A percentile compares a stretch with the other conserved stretches of the same genome.
Evolutionary conservation across 2,113 vertebrate species (phyloP).

Genomic region (Sapayoa aenigma): DNA sequence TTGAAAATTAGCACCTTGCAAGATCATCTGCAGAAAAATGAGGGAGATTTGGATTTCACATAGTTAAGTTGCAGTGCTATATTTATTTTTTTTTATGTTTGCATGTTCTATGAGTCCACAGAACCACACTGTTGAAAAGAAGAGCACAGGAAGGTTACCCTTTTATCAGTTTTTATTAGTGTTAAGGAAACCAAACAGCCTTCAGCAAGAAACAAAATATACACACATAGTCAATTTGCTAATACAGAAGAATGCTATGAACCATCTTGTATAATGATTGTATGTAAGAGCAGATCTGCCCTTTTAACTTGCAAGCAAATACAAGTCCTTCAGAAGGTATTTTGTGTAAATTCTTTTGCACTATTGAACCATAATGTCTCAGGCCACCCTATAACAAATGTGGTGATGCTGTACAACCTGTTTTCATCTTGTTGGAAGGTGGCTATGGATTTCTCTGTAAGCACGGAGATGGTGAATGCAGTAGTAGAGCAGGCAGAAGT

Average conservation of each 20-base stretch:
- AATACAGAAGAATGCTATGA: neutral
- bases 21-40: neutral
- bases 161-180: conserved; percentile 2
- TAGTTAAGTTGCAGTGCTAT: neutral
- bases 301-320: neutral
- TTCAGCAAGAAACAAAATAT: conserved; percentile 33
- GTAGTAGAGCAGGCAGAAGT: neutral
- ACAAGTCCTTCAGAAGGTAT: neutral
- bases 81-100: neutral
- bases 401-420: neutral
- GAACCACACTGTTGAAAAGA: neutral
- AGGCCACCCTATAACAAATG: rapidly evolving
- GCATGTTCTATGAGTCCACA: neutral
- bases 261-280: neutral
- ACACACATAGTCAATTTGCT: neutral
- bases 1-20: neutral
- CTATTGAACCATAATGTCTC: neutral
- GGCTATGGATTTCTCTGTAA: neutral
- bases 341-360: neutral
- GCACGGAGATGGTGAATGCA: neutral
- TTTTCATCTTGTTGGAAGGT: rapidly evolving
- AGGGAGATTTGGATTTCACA: neutral
- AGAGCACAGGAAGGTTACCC: neutral
- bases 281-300: neutral
- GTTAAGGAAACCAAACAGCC: neutral